Evolutionary conservation across 2,797 vertebrate species (phyloP).

Genomic region (Falco novaeseelandiae): DNA sequence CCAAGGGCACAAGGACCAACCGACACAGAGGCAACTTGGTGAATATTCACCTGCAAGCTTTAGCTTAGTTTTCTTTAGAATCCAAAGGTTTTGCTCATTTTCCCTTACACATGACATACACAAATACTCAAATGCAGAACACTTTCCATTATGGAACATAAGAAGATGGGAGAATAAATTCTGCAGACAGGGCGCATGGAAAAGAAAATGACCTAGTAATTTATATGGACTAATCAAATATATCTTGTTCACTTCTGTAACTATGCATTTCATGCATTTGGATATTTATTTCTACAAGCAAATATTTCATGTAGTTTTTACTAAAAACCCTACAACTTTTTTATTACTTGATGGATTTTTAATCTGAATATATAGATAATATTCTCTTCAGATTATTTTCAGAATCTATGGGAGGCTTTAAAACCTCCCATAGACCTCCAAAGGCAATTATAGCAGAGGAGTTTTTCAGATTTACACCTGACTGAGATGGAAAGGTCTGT

Average conservation of each 20-base stretch:
- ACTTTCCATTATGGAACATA: neutral
- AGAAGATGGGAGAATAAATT: neutral
- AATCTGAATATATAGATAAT: neutral
- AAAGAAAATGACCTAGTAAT: neutral
- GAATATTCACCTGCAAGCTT: neutral
- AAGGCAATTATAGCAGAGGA: neutral
- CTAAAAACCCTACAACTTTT: neutral
- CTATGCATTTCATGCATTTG: neutral
- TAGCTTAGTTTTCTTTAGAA: neutral
- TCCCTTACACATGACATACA: neutral
- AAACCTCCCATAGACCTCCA: conserved; percentile 19
- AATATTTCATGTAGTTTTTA: neutral
- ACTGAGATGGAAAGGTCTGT: conserved; percentile 58
- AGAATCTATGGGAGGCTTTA: neutral
- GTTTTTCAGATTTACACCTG: conserved; percentile 49
- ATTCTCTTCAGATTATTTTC: neutral
- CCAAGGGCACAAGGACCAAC: neutral
- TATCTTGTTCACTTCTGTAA: neutral
- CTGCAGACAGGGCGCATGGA: neutral
- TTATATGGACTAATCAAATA: neutral
- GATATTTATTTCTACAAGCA: neutral
- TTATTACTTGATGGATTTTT: neutral
- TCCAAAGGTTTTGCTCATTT: neutral
- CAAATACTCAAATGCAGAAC: neutral
- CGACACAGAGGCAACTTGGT: neutral